Conservation (phyloP, 2,888 invertebrate species). For the Volucella inflata region DNA sequence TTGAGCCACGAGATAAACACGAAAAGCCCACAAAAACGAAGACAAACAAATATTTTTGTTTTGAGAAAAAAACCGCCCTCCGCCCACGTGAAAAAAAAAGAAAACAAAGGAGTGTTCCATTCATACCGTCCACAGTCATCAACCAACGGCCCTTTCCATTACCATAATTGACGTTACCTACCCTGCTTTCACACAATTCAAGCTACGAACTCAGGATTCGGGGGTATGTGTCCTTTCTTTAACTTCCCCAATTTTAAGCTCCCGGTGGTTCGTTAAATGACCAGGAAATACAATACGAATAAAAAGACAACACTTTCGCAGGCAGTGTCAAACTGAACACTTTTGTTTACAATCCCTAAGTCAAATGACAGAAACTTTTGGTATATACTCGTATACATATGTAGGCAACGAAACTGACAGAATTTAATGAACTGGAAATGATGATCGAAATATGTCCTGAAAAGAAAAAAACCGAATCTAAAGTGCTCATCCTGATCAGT, state of each 20-base stretch:
- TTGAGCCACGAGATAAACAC: slow-evolving; percentile 33
- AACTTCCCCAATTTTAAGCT: background rate
- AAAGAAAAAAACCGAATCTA: too few relatives aligned
- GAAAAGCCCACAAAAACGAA: slow-evolving; percentile 33
- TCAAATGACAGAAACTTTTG: too few relatives aligned
- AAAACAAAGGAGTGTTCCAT: slow-evolving; percentile 49
- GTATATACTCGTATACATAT: too few relatives aligned
- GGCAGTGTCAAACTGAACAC: slow-evolving; percentile 1
- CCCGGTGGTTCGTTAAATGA: background rate
- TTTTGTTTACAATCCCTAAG: too few relatives aligned
- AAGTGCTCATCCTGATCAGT: too few relatives aligned
- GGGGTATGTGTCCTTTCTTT: background rate
- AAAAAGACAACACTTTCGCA: background rate
- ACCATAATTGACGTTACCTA: slow-evolving; percentile 66
- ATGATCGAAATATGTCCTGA: too few relatives aligned
- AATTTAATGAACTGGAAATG: too few relatives aligned
- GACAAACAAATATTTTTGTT: slow-evolving; percentile 25
- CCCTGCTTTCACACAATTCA: background rate
- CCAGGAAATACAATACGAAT: background rate
- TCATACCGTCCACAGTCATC: slow-evolving; percentile 22
- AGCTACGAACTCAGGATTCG: background rate
- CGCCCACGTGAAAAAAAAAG: background rate
- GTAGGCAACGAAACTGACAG: too few relatives aligned
- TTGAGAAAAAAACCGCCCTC: background rate
- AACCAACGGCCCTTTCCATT: slow-evolving; percentile 54